Evolutionary conservation across 2,888 invertebrate genomes (phyloP).

Genomic region (Metellina segmentata): DNA sequence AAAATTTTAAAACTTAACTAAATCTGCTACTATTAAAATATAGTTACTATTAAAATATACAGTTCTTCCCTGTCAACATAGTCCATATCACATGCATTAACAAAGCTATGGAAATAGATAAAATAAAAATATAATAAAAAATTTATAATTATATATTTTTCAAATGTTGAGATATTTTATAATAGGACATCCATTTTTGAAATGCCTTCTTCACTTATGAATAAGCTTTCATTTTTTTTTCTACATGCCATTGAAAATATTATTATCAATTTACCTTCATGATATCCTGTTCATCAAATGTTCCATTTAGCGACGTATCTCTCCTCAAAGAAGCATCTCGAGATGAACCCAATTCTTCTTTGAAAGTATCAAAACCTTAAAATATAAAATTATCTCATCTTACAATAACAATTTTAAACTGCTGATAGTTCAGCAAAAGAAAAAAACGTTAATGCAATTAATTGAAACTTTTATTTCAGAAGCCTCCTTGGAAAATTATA

Average conservation of each 20-base stretch:
- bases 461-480: too few relatives aligned
- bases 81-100: too few relatives aligned
- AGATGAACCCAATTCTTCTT: constrained; percentile 85
- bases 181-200: too few relatives aligned
- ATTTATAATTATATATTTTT: neutral
- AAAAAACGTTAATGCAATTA: neutral
- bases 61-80: too few relatives aligned
- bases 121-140: neutral
- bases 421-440: neutral
- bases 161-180: neutral
- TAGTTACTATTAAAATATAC: too few relatives aligned
- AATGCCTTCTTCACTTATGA: too few relatives aligned
- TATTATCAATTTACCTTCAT: constrained; percentile 85
- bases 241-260: too few relatives aligned
- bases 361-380: constrained; percentile 85
- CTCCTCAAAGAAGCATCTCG: constrained; percentile 84
- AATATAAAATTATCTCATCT: neutral
- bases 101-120: neutral
- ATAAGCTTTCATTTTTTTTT: too few relatives aligned
- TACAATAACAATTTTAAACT: neutral
- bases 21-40: too few relatives aligned
- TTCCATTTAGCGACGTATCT: constrained; percentile 78
- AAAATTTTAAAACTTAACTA: too few relatives aligned
- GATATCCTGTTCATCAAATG: constrained; percentile 85
- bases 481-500: too few relatives aligned